A percentile compares a stretch with the other conserved stretches of the same genome.
Evolutionary conservation across 2,113 vertebrate genomes (phyloP).

Genomic region (Bagarius yarrelli): DNA sequence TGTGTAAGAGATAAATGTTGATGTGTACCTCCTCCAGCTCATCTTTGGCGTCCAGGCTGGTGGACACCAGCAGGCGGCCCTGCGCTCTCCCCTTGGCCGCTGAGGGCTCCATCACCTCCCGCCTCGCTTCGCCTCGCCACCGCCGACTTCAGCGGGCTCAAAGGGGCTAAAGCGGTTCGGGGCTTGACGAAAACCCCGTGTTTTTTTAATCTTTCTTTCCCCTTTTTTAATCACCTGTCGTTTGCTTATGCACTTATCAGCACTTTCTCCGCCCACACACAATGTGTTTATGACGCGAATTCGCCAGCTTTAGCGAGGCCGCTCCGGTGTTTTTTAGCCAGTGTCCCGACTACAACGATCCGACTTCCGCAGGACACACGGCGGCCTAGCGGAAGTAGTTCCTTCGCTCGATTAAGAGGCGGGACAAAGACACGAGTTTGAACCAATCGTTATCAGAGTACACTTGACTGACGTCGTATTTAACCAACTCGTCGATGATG

Average conservation of each 20-base stretch:
- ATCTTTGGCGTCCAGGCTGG: conserved; percentile 91
- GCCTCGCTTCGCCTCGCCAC: conserved; percentile 72
- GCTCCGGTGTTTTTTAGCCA: conserved; percentile 53
- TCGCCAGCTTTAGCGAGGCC: conserved; percentile 53
- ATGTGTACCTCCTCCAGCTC: conserved; percentile 86
- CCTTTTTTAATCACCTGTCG: conserved; percentile 1
- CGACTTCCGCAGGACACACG: conserved; percentile 66
- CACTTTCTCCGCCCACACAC: conserved; percentile 42
- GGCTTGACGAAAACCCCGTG: conserved; percentile 27
- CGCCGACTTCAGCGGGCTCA: conserved; percentile 52
- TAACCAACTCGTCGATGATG: conserved; percentile 20
- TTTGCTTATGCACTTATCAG: conserved; percentile 31
- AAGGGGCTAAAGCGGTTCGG: conserved; percentile 33
- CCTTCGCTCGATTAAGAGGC: conserved; percentile 9
- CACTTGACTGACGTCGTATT: conserved; percentile 53
- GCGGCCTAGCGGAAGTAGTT: conserved; percentile 56
- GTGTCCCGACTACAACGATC: conserved; percentile 54
- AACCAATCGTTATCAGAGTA: not conserved
- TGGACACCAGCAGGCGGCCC: conserved; percentile 84
- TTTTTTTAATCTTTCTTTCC: conserved; percentile 33
- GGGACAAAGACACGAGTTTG: not conserved
- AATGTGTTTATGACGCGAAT: conserved; percentile 55
- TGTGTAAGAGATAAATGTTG: not conserved
- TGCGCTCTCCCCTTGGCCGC: conserved; percentile 79
- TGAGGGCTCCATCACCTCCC: conserved; percentile 79